A percentile compares a stretch with the other conserved stretches of the same genome.
phyloP scores from a whole-genome alignment of 2,888 invertebrate species.

The Acronicta aceris region DNA sequence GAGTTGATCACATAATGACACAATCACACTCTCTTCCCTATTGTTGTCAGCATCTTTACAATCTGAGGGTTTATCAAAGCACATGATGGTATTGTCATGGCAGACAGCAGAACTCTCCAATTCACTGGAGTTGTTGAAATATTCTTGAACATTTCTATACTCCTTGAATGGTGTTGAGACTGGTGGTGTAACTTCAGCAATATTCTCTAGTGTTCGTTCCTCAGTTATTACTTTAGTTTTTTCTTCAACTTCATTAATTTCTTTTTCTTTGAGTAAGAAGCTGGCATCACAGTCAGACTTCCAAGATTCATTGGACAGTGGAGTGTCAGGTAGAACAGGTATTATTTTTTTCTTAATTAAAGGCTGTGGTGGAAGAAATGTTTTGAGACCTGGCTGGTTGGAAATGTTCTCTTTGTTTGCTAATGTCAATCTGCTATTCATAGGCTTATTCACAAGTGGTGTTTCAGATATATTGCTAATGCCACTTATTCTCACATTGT shows the following conservation, averaged over 20 bases:
- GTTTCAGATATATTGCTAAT: conserved; percentile 77
- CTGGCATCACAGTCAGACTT: conserved; percentile 79
- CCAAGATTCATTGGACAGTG: conserved; percentile 74
- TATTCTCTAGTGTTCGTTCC: conserved; percentile 69
- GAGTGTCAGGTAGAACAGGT: conserved; percentile 67
- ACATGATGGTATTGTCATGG: conserved; percentile 78
- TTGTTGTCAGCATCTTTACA: conserved; percentile 59
- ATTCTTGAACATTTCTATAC: conserved; percentile 76
- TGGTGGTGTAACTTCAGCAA: conserved; percentile 74
- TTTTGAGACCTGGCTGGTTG: conserved; percentile 32
- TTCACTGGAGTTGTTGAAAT: conserved; percentile 73
- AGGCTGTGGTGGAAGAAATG: conserved; percentile 19
- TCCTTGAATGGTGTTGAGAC: conserved; percentile 81
- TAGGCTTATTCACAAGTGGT: conserved; percentile 65
- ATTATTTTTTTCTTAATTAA: conserved; percentile 22
- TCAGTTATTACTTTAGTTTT: conserved; percentile 63
- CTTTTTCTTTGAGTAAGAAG: conserved; percentile 79
- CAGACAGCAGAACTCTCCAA: conserved; percentile 65
- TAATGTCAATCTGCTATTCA: conserved; percentile 61
- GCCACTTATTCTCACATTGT: conserved; percentile 77
- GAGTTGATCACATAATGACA: conserved; percentile 78
- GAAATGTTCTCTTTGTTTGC: conserved; percentile 76
- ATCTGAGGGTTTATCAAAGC: conserved; percentile 69
- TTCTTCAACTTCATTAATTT: conserved; percentile 73
- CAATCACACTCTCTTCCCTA: conserved; percentile 78